phyloP scores from a whole-genome alignment of 2,113 vertebrate genomes.

The Lucifuga dentata region DNA sequence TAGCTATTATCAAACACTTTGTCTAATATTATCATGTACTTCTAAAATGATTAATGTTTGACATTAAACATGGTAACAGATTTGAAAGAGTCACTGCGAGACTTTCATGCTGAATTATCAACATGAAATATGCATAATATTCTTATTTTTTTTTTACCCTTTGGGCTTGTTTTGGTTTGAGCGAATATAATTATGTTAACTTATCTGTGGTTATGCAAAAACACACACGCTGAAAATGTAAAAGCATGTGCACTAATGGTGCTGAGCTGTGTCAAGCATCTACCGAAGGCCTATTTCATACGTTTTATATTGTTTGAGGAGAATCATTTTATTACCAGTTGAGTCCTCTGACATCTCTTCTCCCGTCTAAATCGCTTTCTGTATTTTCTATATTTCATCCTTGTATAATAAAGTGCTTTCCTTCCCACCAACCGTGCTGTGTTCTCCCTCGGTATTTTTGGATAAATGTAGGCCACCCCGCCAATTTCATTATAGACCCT shows the following conservation, averaged over 20 bases:
- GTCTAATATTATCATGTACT: no score
- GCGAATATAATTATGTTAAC: not conserved
- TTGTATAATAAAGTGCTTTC: slow-evolving; percentile 20
- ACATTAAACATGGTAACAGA: no score
- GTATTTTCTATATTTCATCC: slow-evolving; percentile 26
- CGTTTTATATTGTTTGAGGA: slow-evolving; percentile 14
- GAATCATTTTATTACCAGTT: slow-evolving; percentile 21
- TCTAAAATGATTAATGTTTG: no score
- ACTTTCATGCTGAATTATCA: not conserved
- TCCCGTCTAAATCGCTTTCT: slow-evolving; percentile 11
- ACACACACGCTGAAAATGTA: not conserved
- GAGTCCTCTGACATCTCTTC: slow-evolving; percentile 12
- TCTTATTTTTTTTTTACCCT: no score
- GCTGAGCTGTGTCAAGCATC: not conserved
- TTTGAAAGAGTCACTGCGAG: no score
- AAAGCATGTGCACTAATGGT: no score
- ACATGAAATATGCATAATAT: not conserved
- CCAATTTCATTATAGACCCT: slow-evolving; percentile 23
- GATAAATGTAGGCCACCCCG: slow-evolving; percentile 48
- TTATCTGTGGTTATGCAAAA: not conserved
- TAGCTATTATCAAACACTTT: no score
- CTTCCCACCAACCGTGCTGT: not conserved
- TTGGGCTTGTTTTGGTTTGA: no score
- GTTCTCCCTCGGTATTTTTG: slow-evolving; percentile 23
- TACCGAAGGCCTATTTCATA: not conserved